Base-by-base conservation (phyloP, 1,140 invertebrate genomes). In the Carposina sasakii region DNA sequence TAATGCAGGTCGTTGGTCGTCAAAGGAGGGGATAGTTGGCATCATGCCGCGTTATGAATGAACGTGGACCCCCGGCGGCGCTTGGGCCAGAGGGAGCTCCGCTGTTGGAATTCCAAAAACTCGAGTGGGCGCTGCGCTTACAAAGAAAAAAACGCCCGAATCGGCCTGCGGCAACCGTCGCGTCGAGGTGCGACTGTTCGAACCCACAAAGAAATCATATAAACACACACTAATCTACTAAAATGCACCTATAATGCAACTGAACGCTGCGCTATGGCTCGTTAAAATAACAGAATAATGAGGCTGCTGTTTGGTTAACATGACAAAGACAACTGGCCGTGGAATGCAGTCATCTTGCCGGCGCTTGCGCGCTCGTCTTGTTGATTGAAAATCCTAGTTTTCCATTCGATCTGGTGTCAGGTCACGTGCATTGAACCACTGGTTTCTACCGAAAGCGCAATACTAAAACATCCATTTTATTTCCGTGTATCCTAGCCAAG, bases 271-370 rank as follows among this genome's bases (percentile, higher is more conserved):
- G 64, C 52, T 65, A 72, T 63, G 72, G 56, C 53, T 70, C 62
- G 64, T 81, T 81, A 81, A 81, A 81, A 77, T 81, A 76, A 64
- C 73, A 69, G 68, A 63, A 75, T 76, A 76, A 76, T 73, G 63
- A 71, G 58, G 49, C 57, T 59, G 33, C 56, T 73, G 70, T 71
- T 76, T 76, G 67, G 65, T 77, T 79, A 71, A 69, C 74, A 77
- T 75, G 65, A 81, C 74, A 81, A 72, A 71, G 60, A 54, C 49
- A 51, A 34, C 43, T 21, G 41, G 52, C 51, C 40, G 26, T 42
- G 71, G 73, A 76, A 76, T 76, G 71, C 52, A 33, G 63, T 59
- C 69, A 71, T 71, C 63, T 67, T 54, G 52, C 56, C 66, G 65
- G 58, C 67, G 63, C 66, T 47, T 49, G 54, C 47, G 43, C 55